These are phyloP conservation scores for Cyanoliseus patagonus DNA, from an alignment of 2,113 vertebrate genomes.

Conservation along the genomic window DNA sequence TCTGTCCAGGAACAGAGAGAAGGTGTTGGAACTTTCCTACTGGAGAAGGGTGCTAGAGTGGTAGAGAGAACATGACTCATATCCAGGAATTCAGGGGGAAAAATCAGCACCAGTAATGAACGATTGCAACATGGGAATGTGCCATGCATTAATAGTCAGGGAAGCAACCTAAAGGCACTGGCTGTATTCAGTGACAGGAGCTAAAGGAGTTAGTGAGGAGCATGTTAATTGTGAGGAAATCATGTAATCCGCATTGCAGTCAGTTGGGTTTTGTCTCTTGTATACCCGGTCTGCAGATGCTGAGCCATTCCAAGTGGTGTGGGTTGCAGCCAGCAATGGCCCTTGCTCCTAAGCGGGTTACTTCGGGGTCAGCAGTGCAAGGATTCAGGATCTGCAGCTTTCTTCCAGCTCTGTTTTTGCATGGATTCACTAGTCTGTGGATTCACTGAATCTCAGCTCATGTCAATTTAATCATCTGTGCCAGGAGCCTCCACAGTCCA, in stretches of 20 bases:
- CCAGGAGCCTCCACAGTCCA: background rate
- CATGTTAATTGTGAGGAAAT: background rate
- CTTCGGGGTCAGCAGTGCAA: background rate
- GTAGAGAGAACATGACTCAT: background rate
- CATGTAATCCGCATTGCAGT: background rate
- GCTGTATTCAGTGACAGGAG: background rate
- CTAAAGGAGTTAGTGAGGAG: background rate
- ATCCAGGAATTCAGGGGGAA: background rate
- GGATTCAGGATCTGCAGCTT: background rate
- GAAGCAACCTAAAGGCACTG: background rate
- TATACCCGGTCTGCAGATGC: background rate
- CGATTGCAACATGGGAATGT: background rate
- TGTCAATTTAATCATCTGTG: background rate
- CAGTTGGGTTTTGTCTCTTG: background rate
- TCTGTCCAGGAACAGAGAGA: background rate
- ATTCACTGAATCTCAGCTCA: background rate
- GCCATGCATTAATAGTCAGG: background rate
- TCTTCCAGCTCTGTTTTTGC: background rate
- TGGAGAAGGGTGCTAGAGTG: background rate
- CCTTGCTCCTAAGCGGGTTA: background rate
- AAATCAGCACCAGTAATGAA: background rate
- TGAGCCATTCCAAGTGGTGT: fast-evolving
- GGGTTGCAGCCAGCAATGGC: background rate
- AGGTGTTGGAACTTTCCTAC: background rate
- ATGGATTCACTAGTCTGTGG: background rate